phyloP scores from a whole-genome alignment of 1,140 invertebrate species.

The Pseudomyrmex gracilis region DNA sequence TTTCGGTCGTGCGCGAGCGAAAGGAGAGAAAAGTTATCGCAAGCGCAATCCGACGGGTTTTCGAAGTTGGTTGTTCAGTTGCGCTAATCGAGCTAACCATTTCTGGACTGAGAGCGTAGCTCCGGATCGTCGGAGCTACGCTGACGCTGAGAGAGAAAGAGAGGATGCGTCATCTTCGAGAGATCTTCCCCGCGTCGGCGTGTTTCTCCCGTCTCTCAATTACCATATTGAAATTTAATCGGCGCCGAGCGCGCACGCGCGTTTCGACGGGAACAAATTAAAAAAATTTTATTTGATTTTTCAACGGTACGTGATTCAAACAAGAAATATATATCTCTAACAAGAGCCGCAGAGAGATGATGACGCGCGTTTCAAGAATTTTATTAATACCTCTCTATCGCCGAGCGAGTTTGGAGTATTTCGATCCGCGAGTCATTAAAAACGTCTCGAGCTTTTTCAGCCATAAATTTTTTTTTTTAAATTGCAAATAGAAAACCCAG shows the following conservation, averaged over 20 bases:
- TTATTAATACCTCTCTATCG: too few species aligned
- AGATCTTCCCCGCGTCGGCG: slow-evolving; percentile 41
- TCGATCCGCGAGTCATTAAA: too few species aligned
- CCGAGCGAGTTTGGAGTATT: too few species aligned
- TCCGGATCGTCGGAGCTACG: slow-evolving; percentile 11
- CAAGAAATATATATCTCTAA: neutral
- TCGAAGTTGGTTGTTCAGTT: slow-evolving; percentile 62
- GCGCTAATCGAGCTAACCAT: slow-evolving; percentile 68
- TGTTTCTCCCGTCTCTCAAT: slow-evolving; percentile 48
- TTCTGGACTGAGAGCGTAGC: slow-evolving; percentile 55
- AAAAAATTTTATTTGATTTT: slow-evolving; percentile 64
- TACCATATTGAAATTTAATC: slow-evolving; percentile 73
- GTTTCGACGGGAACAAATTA: slow-evolving; percentile 40
- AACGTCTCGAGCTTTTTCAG: too few species aligned
- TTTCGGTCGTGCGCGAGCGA: slow-evolving; percentile 29
- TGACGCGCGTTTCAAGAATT: neutral
- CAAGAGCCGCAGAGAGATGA: neutral
- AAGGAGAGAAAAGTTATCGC: slow-evolving; percentile 54
- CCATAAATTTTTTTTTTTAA: too few species aligned
- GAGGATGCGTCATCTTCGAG: slow-evolving; percentile 57
- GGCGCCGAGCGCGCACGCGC: slow-evolving; percentile 37
- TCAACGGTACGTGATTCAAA: neutral
- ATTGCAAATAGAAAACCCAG: too few species aligned
- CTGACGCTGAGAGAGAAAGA: slow-evolving; percentile 10
- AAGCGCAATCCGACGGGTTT: slow-evolving; percentile 62